These are phyloP conservation scores for Manis javanica DNA, from an alignment of 2,797 vertebrate genomes.

Conservation along the genomic window DNA sequence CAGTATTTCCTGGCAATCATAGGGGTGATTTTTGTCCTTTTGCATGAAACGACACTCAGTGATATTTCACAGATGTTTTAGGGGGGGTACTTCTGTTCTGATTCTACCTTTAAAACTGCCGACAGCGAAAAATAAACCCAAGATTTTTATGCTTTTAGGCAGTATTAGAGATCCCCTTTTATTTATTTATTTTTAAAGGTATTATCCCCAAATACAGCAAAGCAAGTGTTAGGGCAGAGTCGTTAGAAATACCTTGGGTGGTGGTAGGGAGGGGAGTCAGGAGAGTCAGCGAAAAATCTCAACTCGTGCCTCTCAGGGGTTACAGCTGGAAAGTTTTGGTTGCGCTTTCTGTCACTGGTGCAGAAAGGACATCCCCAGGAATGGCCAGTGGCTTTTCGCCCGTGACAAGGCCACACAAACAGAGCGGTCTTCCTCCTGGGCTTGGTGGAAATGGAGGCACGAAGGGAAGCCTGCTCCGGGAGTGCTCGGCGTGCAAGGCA, in stretches of 20 bases:
- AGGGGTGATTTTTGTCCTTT: conserved; percentile 75
- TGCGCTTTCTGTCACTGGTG: conserved; percentile 91
- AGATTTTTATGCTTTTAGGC: conserved; percentile 83
- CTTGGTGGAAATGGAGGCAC: conserved; percentile 90
- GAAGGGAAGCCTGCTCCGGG: conserved; percentile 92
- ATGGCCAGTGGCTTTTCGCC: conserved; percentile 87
- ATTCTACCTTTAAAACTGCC: conserved; percentile 84
- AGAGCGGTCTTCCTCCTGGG: conserved; percentile 92
- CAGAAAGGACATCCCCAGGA: conserved; percentile 89
- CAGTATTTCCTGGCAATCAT: conserved; percentile 80
- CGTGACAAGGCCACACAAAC: conserved; percentile 92
- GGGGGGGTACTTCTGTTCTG: conserved; percentile 80
- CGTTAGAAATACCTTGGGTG: conserved; percentile 79
- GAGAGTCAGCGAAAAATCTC: conserved; percentile 74
- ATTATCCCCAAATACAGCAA: conserved; percentile 85
- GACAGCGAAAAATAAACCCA: conserved; percentile 82
- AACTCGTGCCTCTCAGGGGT: conserved; percentile 84
- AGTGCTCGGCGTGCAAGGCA: conserved; percentile 93
- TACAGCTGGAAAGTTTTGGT: conserved; percentile 85
- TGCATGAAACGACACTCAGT: conserved; percentile 76
- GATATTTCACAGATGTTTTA: conserved; percentile 87
- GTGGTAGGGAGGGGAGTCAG: conserved; percentile 45
- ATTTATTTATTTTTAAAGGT: conserved; percentile 75
- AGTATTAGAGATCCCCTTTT: conserved; percentile 85
- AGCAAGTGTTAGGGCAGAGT: conserved; percentile 86